These are phyloP conservation scores for Hydrocynus forskahlii DNA, from an alignment of 2,797 vertebrate genomes.

Conservation along the genomic window DNA sequence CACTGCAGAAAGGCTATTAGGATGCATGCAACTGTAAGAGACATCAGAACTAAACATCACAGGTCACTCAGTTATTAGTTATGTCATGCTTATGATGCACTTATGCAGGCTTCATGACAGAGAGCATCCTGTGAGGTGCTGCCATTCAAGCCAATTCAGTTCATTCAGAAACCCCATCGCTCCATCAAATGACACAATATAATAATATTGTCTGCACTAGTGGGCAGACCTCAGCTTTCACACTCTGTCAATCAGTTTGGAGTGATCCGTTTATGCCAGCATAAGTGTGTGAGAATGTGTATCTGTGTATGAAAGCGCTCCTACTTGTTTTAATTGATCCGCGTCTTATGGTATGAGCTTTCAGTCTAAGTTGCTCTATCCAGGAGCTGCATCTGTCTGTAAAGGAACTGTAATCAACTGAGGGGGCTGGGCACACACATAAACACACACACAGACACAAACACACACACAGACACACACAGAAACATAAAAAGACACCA, in stretches of 20 bases:
- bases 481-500: conserved; percentile 19
- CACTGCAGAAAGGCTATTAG: neutral
- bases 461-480: conserved; percentile 21
- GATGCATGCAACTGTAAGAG: conserved; percentile 22
- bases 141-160: conserved; percentile 13
- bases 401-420: conserved; percentile 99
- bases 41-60: neutral
- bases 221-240: conserved; percentile 82
- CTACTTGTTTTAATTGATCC: conserved; percentile 99
- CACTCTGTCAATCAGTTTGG: conserved; percentile 74
- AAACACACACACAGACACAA: conserved; percentile 63
- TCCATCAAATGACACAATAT: conserved; percentile 6
- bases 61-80: conserved; percentile 40
- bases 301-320: conserved; percentile 74
- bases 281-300: conserved; percentile 15
- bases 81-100: conserved; percentile 24
- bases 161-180: neutral
- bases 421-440: conserved; percentile 86
- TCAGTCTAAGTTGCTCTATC: conserved; percentile 99
- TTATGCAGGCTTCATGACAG: conserved; percentile 27
- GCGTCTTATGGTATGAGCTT: conserved; percentile 99
- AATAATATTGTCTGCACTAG: conserved; percentile 62
- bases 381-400: conserved; percentile 99
- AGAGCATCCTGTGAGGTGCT: conserved; percentile 23
- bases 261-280: conserved; percentile 53